Conservation (phyloP, 2,888 invertebrate genomes). For the Agriotes lineatus region DNA sequence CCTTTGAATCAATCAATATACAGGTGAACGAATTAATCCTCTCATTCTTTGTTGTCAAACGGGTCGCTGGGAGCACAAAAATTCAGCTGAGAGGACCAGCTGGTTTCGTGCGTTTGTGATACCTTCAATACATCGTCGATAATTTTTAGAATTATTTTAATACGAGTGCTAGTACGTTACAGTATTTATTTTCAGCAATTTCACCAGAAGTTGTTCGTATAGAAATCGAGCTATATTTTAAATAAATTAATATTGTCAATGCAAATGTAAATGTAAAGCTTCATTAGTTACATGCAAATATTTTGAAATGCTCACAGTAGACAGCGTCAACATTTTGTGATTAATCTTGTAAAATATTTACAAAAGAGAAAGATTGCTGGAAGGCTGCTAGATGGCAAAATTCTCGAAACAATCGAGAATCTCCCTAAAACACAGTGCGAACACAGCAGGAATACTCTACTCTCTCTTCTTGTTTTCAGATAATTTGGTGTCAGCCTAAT, state of each 20-base stretch:
- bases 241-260: constrained; percentile 6
- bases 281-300: constrained; percentile 11
- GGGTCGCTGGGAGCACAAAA: not conserved
- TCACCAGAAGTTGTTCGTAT: not conserved
- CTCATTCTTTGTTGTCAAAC: not conserved
- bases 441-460: not conserved
- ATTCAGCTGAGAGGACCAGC: no score
- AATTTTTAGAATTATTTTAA: no score
- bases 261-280: not conserved
- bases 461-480: constrained; percentile 4
- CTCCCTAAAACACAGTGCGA: not conserved
- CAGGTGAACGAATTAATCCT: constrained; percentile 15
- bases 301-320: constrained; percentile 2
- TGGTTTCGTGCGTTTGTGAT: no score
- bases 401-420: not conserved
- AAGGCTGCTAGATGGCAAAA: not conserved
- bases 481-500: constrained; percentile 9
- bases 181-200: not conserved
- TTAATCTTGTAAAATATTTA: constrained; percentile 19
- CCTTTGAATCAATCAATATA: constrained; percentile 10
- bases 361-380: constrained; percentile 8
- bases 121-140: no score
- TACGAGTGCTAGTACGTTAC: no score
- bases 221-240: not conserved
- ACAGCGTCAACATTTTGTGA: constrained; percentile 14